Evolutionary conservation across 2,113 vertebrate genomes (phyloP).

Genomic region (Macrotus californicus): DNA sequence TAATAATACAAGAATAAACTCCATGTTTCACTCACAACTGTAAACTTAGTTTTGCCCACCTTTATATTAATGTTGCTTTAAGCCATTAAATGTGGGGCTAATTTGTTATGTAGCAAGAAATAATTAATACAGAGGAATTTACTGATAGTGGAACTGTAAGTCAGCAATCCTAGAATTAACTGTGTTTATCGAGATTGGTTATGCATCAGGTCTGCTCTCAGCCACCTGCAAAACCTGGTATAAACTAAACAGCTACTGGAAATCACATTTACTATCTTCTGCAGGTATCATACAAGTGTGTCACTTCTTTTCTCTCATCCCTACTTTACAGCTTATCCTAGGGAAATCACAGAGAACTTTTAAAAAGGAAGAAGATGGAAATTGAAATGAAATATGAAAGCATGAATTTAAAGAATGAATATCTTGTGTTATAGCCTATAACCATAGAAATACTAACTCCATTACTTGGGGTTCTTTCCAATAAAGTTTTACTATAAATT

Average conservation of each 20-base stretch:
- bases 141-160: background rate
- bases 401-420: background rate
- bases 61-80: background rate
- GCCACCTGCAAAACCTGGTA: background rate
- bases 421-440: background rate
- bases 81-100: background rate
- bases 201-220: background rate
- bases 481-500: background rate
- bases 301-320: background rate
- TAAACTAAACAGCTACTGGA: background rate
- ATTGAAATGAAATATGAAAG: background rate
- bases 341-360: background rate
- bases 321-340: background rate
- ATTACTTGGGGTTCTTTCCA: background rate
- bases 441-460: background rate
- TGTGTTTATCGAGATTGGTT: background rate
- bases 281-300: background rate
- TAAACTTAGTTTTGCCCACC: background rate
- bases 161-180: background rate
- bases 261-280: background rate
- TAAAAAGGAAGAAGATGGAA: background rate
- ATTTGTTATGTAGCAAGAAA: background rate
- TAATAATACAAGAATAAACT: background rate
- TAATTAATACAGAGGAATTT: background rate
- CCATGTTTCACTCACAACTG: background rate